phyloP scores from a whole-genome alignment of 2,797 vertebrate genomes.

The Microcaecilia unicolor region DNA sequence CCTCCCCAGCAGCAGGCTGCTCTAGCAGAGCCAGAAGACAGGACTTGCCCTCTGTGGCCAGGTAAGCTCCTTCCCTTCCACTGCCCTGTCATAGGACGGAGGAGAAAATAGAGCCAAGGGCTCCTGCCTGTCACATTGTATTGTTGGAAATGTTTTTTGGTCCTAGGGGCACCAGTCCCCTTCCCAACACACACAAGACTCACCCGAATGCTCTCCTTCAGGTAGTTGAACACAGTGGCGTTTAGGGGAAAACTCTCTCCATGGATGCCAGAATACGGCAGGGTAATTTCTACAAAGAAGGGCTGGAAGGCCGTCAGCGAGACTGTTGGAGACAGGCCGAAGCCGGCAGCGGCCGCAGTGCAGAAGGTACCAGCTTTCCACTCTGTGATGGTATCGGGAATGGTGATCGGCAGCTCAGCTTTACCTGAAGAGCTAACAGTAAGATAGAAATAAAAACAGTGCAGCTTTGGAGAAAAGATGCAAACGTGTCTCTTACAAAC shows the following conservation, averaged over 20 bases:
- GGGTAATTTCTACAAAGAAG: conserved; percentile 68
- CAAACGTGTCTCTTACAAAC: no score
- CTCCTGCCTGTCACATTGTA: no score
- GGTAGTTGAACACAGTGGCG: conserved; percentile 72
- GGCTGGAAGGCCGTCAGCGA: conserved; percentile 61
- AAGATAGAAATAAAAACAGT: no score
- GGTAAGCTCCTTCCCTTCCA: no score
- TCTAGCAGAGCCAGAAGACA: no score
- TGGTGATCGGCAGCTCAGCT: conserved; percentile 6
- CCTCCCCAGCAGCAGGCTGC: no score
- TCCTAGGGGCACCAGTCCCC: no score
- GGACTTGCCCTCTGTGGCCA: no score
- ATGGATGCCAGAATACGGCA: conserved; percentile 67
- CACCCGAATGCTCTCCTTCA: conserved; percentile 69
- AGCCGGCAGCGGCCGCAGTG: conserved; percentile 45
- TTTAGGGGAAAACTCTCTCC: conserved; percentile 72
- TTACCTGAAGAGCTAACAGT: conserved; percentile 37
- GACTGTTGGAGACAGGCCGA: conserved; percentile 58
- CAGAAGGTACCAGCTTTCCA: conserved; percentile 53
- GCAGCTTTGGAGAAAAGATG: no score
- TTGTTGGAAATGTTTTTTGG: no score
- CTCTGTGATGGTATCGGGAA: conserved; percentile 50
- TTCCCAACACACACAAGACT: conserved; percentile 6
- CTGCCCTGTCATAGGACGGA: no score
- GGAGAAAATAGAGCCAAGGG: no score